These are phyloP conservation scores for Rhagonycha fulva DNA, from an alignment of 2,888 invertebrate genomes.

Conservation along the genomic window DNA sequence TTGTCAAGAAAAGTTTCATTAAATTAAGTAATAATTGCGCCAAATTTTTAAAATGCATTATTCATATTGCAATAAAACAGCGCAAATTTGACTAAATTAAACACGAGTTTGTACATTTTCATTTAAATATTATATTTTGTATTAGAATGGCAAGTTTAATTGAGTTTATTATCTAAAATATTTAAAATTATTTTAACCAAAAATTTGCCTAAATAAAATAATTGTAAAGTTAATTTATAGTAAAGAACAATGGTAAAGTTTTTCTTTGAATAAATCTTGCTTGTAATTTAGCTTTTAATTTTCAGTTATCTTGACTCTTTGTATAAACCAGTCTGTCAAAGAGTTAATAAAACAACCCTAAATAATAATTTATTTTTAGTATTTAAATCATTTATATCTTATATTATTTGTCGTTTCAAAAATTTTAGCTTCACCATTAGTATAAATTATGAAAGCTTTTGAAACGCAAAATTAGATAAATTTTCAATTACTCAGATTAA, in stretches of 20 bases:
- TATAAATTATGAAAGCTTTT: neutral
- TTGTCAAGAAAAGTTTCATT: neutral
- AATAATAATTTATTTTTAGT: conserved; percentile 7
- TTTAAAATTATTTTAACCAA: neutral
- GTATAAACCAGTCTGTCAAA: conserved; percentile 16
- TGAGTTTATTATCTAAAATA: neutral
- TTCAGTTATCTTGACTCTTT: conserved; percentile 16
- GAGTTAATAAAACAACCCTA: conserved; percentile 19
- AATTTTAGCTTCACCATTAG: neutral
- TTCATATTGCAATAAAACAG: neutral
- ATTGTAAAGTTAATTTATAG: neutral
- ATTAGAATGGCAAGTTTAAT: neutral
- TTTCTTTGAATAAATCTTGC: conserved; percentile 10
- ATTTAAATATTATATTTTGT: neutral
- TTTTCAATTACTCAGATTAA: neutral
- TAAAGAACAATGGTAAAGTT: conserved; percentile 10
- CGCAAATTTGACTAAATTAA: neutral
- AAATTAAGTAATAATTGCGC: neutral
- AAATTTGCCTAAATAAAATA: neutral
- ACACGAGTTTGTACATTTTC: neutral
- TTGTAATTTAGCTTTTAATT: conserved; percentile 18
- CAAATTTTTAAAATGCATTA: neutral
- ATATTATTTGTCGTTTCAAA: neutral
- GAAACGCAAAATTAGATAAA: neutral
- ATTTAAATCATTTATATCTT: conserved; percentile 1